phyloP scores from a whole-genome alignment of 2,797 vertebrate genomes.

The Spondyliosoma cantharus region DNA sequence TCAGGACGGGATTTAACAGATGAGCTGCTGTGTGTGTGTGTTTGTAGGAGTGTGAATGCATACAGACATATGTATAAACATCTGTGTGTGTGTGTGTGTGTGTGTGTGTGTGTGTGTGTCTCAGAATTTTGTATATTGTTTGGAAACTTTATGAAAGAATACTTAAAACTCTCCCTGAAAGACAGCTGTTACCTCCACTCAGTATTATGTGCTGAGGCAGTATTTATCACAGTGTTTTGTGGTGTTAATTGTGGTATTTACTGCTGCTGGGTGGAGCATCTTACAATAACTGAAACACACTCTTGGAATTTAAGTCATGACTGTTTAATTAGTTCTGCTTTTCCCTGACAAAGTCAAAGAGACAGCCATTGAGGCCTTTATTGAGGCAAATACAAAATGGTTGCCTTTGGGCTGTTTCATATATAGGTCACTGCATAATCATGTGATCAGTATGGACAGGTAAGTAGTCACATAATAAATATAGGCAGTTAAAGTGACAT shows the following conservation, averaged over 20 bases:
- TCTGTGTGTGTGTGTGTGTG: conserved; percentile 19
- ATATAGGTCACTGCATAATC: too few species aligned
- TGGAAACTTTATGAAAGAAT: not conserved
- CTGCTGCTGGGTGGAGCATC: not conserved
- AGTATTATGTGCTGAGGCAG: not conserved
- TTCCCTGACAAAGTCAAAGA: not conserved
- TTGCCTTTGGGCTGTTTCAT: too few species aligned
- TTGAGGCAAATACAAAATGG: too few species aligned
- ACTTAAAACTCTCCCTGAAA: not conserved
- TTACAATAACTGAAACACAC: not conserved
- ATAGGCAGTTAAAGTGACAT: too few species aligned
- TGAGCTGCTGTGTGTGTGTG: conserved; percentile 17
- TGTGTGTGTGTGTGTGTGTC: not conserved
- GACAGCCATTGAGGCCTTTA: too few species aligned
- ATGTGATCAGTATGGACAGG: too few species aligned
- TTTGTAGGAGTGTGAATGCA: not conserved
- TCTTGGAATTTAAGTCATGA: not conserved
- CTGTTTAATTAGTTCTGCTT: not conserved
- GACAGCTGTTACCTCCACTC: not conserved
- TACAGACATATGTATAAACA: not conserved
- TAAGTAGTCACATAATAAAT: too few species aligned
- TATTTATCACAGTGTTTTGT: not conserved
- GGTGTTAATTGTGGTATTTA: not conserved
- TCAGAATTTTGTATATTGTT: not conserved
- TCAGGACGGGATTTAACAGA: conserved; percentile 12